phyloP scores from a whole-genome alignment of 2,888 invertebrate genomes.

The Stratiomys singularior region DNA sequence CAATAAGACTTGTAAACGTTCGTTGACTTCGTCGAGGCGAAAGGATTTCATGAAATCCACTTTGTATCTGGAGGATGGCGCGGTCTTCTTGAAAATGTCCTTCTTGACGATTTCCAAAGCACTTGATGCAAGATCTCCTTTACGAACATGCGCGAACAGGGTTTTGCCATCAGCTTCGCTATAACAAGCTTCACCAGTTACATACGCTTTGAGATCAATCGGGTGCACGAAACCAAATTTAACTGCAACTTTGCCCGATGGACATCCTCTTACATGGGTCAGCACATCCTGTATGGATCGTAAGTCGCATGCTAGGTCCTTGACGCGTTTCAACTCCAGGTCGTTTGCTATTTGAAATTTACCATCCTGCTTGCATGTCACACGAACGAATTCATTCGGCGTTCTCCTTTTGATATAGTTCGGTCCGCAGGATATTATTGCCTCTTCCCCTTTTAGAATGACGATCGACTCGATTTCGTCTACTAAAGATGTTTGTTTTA shows the following conservation, averaged over 20 bases:
- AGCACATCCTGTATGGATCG: constrained; percentile 57
- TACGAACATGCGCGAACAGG: constrained; percentile 56
- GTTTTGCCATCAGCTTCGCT: constrained; percentile 55
- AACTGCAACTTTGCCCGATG: constrained; percentile 53
- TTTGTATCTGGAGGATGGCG: constrained; percentile 57
- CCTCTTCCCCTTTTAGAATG: constrained; percentile 6
- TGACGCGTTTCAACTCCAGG: constrained; percentile 46
- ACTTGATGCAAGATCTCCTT: constrained; percentile 48
- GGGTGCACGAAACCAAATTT: constrained; percentile 58
- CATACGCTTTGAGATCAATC: constrained; percentile 53
- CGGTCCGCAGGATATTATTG: constrained; percentile 45
- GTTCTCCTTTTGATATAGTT: constrained; percentile 33
- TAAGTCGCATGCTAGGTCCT: constrained; percentile 56
- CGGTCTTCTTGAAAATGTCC: constrained; percentile 53
- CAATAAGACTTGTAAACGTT: constrained; percentile 53
- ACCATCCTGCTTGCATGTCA: constrained; percentile 22
- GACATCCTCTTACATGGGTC: constrained; percentile 55
- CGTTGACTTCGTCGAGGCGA: constrained; percentile 56
- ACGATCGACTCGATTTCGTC: constrained; percentile 29
- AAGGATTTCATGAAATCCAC: constrained; percentile 57
- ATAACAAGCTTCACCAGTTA: constrained; percentile 59
- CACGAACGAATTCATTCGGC: constrained; percentile 5
- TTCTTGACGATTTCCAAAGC: constrained; percentile 51
- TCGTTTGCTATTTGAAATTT: constrained; percentile 38
- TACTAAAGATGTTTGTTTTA: constrained; percentile 47